A percentile compares a stretch with the other conserved stretches of the same genome.
These are phyloP conservation scores for Noturus placidus DNA, from an alignment of 2,113 vertebrate genomes.

Conservation along the genomic window DNA sequence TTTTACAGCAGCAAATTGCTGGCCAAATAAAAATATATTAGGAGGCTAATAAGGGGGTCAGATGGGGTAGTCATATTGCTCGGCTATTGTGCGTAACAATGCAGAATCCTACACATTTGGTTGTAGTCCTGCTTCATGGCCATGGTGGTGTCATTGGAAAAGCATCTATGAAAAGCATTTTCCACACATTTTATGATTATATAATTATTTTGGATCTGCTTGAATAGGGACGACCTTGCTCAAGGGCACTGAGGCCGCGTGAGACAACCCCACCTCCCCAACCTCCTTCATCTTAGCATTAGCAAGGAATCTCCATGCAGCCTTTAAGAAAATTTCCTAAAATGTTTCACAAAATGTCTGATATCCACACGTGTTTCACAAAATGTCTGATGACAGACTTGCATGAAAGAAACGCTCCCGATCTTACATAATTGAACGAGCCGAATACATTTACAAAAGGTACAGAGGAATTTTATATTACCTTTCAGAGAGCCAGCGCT, in stretches of 20 bases:
- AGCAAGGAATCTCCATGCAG: neutral
- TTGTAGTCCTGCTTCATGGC: conserved; percentile 56
- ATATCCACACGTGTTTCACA: conserved; percentile 14
- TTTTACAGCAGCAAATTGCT: conserved; percentile 53
- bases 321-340: conserved; percentile 10
- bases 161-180: conserved; percentile 59
- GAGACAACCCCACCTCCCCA: conserved; percentile 8
- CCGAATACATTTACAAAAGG: conserved; percentile 33
- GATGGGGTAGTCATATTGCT: conserved; percentile 61
- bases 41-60: conserved; percentile 52
- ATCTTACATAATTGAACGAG: conserved; percentile 35
- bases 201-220: conserved; percentile 62
- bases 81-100: conserved; percentile 57
- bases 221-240: conserved; percentile 67
- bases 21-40: conserved; percentile 55
- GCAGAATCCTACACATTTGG: conserved; percentile 61
- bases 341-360: conserved; percentile 34
- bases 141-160: conserved; percentile 43
- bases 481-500: conserved; percentile 5
- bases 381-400: conserved; percentile 27
- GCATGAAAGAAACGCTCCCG: neutral
- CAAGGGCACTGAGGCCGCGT: conserved; percentile 63
- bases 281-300: neutral
- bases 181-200: conserved; percentile 59
- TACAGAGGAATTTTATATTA: conserved; percentile 47